These are phyloP conservation scores for Clarias pachynema DNA, from an alignment of 2,797 vertebrate species.

Conservation along the genomic window DNA sequence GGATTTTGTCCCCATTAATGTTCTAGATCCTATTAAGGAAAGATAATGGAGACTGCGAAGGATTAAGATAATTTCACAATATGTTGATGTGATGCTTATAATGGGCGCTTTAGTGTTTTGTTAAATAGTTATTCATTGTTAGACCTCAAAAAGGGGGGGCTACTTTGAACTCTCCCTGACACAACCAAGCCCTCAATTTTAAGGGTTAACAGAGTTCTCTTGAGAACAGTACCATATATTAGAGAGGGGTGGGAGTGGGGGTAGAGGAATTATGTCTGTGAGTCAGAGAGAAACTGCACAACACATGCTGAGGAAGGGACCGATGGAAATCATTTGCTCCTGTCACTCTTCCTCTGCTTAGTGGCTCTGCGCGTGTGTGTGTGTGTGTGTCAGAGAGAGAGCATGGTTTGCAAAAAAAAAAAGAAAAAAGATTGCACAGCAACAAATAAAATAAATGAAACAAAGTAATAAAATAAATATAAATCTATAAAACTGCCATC, in stretches of 20 bases:
- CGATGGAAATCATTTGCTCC: slow-evolving; percentile 77
- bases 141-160: background rate
- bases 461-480: background rate
- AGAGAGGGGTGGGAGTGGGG: background rate
- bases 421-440: background rate
- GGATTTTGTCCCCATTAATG: background rate
- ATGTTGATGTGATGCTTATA: background rate
- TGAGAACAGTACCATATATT: background rate
- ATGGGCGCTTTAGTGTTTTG: background rate
- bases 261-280: slow-evolving; percentile 4
- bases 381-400: slow-evolving; percentile 12
- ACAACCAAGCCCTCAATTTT: background rate
- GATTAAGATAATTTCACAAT: background rate
- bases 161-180: background rate
- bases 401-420: background rate
- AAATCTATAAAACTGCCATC: background rate
- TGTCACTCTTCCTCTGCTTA: slow-evolving; percentile 70
- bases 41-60: background rate
- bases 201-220: background rate
- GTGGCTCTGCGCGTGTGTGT: slow-evolving; percentile 30
- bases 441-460: slow-evolving; percentile 12
- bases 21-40: background rate
- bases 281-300: slow-evolving; percentile 48
- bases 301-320: slow-evolving; percentile 60
- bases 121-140: background rate